phyloP scores from a whole-genome alignment of 2,888 invertebrate genomes.

The Heliconius charithonia region DNA sequence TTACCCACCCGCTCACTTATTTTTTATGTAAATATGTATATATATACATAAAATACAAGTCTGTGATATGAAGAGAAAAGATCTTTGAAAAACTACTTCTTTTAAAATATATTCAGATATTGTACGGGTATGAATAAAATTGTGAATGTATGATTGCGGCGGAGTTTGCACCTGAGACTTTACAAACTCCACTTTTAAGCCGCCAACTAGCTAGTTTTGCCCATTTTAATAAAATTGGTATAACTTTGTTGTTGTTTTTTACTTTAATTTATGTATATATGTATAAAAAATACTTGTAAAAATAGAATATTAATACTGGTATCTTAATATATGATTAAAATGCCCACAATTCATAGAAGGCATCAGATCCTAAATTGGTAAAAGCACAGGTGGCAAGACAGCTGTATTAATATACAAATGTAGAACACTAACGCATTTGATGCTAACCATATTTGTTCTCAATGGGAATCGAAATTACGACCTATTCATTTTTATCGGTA shows the following conservation, averaged over 20 bases:
- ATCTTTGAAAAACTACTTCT: background rate
- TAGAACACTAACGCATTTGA: background rate
- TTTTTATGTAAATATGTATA: background rate
- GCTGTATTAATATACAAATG: background rate
- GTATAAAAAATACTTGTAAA: background rate
- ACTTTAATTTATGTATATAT: background rate
- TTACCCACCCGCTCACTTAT: constrained; percentile 6
- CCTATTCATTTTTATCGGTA: background rate
- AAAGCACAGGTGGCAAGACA: background rate
- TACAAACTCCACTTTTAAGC: background rate
- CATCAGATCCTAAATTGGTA: background rate
- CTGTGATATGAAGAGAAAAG: background rate
- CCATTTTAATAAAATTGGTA: background rate
- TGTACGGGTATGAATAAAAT: too few species aligned
- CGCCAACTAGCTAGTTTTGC: background rate
- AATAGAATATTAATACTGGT: background rate
- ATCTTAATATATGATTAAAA: background rate
- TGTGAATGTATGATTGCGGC: too few species aligned
- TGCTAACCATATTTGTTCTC: constrained; percentile 3
- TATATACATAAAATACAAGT: background rate
- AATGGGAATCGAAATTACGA: background rate
- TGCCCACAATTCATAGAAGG: background rate
- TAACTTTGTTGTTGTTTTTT: background rate
- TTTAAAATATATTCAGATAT: background rate
- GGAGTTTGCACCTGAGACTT: constrained; percentile 1